phyloP scores from a whole-genome alignment of 2,888 invertebrate species.

The Ennomos quercinarius region DNA sequence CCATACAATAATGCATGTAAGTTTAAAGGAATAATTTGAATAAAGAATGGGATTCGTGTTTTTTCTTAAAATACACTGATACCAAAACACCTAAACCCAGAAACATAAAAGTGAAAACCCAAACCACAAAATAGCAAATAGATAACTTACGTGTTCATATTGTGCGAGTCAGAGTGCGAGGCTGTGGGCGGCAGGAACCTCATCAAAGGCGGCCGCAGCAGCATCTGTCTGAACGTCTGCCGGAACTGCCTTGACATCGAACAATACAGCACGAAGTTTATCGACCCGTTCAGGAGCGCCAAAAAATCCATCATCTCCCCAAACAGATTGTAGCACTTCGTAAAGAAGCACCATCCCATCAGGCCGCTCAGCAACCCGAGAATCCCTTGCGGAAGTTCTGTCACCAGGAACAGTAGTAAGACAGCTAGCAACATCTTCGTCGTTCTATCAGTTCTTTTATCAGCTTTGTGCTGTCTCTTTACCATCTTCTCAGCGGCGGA shows the following conservation, averaged over 20 bases:
- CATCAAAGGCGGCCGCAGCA: conserved; percentile 87
- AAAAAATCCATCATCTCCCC: conserved; percentile 96
- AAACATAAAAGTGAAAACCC: no score
- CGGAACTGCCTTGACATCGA: conserved; percentile 97
- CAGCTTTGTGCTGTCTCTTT: conserved; percentile 85
- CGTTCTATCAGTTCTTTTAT: conserved; percentile 93
- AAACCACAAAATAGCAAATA: no score
- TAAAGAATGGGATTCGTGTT: no score
- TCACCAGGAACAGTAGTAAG: conserved; percentile 92
- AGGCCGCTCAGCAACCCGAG: conserved; percentile 90
- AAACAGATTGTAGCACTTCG: conserved; percentile 91
- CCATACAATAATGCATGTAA: no score
- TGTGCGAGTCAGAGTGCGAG: conserved; percentile 87
- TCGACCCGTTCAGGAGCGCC: conserved; percentile 95
- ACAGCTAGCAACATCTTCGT: conserved; percentile 96
- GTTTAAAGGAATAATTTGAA: no score
- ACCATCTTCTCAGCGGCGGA: conserved; percentile 78
- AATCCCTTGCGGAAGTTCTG: conserved; percentile 94
- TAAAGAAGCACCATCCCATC: conserved; percentile 89
- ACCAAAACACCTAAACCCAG: no score
- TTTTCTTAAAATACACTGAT: no score
- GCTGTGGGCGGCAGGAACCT: conserved; percentile 85
- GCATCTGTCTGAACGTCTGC: conserved; percentile 90
- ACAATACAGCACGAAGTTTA: conserved; percentile 97
- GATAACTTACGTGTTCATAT: conserved; percentile 87